phyloP scores from a whole-genome alignment of 2,113 vertebrate genomes.

The Hyaena hyaena region DNA sequence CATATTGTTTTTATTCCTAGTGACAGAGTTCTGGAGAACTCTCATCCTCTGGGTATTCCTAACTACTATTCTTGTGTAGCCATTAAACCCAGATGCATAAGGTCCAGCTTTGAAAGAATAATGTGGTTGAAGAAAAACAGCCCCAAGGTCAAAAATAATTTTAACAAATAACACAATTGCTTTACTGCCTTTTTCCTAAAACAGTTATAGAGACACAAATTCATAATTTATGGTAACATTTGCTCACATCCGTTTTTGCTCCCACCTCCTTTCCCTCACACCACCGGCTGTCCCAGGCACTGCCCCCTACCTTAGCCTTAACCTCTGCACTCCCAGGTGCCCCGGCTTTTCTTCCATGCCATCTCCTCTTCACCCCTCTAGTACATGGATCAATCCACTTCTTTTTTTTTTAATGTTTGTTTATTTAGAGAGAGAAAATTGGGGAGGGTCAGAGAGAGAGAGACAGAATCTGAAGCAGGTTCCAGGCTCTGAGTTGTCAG shows the following conservation, averaged over 20 bases:
- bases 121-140: neutral
- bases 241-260: neutral
- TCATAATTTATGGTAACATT: neutral
- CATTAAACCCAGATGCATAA: neutral
- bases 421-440: too few relatives aligned
- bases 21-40: neutral
- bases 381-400: accelerated
- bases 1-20: neutral
- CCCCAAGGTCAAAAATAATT: neutral
- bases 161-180: constrained; percentile 19
- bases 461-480: too few relatives aligned
- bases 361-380: neutral
- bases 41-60: neutral
- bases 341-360: neutral
- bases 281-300: too few relatives aligned
- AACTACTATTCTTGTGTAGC: neutral
- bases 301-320: neutral
- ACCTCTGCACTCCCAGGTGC: neutral
- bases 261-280: neutral
- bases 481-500: too few relatives aligned
- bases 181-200: neutral
- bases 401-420: neutral
- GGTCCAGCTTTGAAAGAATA: constrained; percentile 5
- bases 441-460: too few relatives aligned
- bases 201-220: neutral